Base-by-base conservation (phyloP, 2,113 vertebrate genomes). In the Rhabdomys dilectus region DNA sequence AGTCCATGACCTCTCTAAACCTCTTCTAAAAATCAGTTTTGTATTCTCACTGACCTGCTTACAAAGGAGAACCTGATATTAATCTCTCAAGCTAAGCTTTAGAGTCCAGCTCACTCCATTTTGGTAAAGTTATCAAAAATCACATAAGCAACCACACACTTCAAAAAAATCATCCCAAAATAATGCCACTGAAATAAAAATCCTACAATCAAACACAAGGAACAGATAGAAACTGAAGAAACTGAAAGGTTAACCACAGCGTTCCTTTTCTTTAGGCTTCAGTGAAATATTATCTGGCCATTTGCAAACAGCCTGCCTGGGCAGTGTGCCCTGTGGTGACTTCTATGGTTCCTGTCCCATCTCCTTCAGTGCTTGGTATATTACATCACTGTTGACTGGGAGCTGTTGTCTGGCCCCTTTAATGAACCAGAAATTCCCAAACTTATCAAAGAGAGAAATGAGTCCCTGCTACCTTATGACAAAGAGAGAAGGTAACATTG, bases 221-320 rank as follows among this genome's bases (percentile, higher is more conserved):
- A 93, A 90, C 68, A 92, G 91, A 87, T 86, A 92, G 88, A 48
- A 84, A 62, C 7, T 56, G 94, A 29, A 29, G 24, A 95, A 75
- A 73, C 9, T 80, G 36, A 94, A 76, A 93, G 29, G 48, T 89
- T 73, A 19, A 39, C 92, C 29, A 58, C 73, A 82, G 29, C 26
- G 75, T 93, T 95, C 85, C 58, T 93, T 96, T 94, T 91, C 53
- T 91, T 94, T 94, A 95, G 56, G 91, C 78, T 36, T 94, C 86
- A 60, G 36, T 91, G 85, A 97, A 96, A 96, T 81, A 95, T 84
- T 84, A 94, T 93, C 88, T 96, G 60, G 85, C 56, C 48, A 77
- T 56, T 3, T 95, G 68, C 19, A 94, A 26, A 96, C 88, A 91
- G 66, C 13, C 19, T 88, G 51, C 58, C 75, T 82, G 31, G 58